Conservation (phyloP, 2,797 vertebrate genomes). For the Scyliorhinus canicula region DNA sequence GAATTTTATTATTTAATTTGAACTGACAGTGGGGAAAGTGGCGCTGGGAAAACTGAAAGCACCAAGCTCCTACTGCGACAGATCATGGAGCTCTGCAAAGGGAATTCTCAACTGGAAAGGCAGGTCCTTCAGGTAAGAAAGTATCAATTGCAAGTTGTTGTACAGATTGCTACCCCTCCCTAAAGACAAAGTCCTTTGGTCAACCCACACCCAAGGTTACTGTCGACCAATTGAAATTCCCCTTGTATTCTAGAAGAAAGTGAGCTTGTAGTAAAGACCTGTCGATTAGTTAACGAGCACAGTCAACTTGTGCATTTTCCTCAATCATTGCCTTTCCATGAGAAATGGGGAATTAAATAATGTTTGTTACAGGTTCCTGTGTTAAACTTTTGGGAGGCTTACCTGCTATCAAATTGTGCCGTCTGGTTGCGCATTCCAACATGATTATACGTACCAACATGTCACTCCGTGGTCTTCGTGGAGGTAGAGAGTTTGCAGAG, state of each 20-base stretch:
- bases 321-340: neutral
- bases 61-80: slow-evolving; percentile 61
- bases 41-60: slow-evolving; percentile 67
- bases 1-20: slow-evolving; percentile 41
- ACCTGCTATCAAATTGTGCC: neutral
- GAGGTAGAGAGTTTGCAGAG: neutral
- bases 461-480: neutral
- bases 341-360: neutral
- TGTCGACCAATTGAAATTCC: neutral
- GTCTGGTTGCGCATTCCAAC: neutral
- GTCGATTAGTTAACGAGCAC: neutral
- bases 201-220: neutral
- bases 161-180: neutral
- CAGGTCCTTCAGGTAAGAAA: slow-evolving; percentile 63
- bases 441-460: neutral
- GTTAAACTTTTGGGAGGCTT: too few species aligned
- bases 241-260: neutral
- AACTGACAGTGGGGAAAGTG: slow-evolving; percentile 61
- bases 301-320: neutral
- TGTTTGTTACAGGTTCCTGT: neutral
- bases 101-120: slow-evolving; percentile 61
- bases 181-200: neutral
- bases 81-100: slow-evolving; percentile 60
- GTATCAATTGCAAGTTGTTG: neutral
- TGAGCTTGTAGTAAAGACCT: neutral